Evolutionary conservation across 2,888 invertebrate genomes (phyloP).

Genomic region (Anthrax anthrax): DNA sequence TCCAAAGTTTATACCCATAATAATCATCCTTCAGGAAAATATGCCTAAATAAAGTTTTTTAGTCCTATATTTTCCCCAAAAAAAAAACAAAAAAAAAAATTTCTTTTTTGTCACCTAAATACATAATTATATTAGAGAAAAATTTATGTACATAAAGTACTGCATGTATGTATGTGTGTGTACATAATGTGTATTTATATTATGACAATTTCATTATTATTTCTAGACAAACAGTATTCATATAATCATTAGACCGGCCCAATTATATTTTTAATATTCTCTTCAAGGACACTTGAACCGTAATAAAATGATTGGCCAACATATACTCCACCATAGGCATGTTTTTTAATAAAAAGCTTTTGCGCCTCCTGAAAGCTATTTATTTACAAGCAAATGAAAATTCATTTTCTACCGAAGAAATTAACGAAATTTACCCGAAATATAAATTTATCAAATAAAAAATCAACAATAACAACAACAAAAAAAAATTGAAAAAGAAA

Average conservation of each 20-base stretch:
- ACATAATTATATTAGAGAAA: too few relatives aligned
- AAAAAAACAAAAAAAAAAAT: too few relatives aligned
- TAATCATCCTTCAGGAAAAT: too few relatives aligned
- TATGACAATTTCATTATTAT: too few relatives aligned
- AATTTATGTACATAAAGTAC: too few relatives aligned
- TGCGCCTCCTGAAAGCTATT: conserved; percentile 8
- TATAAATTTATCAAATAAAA: too few relatives aligned
- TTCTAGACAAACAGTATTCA: neutral
- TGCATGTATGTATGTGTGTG: too few relatives aligned
- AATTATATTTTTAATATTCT: conserved; percentile 16
- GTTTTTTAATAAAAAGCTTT: conserved; percentile 13
- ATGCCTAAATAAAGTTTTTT: too few relatives aligned
- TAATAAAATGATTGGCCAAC: conserved; percentile 18
- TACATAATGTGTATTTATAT: too few relatives aligned
- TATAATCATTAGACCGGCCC: conserved; percentile 12
- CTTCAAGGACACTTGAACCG: conserved; percentile 16
- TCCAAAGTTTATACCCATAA: too few relatives aligned
- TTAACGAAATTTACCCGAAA: conserved; percentile 2
- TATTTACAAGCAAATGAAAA: conserved; percentile 6
- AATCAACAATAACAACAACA: neutral
- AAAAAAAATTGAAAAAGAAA: neutral
- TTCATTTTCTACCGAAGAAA: conserved; percentile 2
- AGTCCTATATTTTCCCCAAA: too few relatives aligned
- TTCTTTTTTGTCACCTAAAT: too few relatives aligned
- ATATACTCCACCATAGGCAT: conserved; percentile 14